Percentiles rank a stretch among this genome's conserved stretches.
Evolutionary conservation across 2,113 vertebrate species (phyloP).

Genomic region (Pygoscelis antarcticus): DNA sequence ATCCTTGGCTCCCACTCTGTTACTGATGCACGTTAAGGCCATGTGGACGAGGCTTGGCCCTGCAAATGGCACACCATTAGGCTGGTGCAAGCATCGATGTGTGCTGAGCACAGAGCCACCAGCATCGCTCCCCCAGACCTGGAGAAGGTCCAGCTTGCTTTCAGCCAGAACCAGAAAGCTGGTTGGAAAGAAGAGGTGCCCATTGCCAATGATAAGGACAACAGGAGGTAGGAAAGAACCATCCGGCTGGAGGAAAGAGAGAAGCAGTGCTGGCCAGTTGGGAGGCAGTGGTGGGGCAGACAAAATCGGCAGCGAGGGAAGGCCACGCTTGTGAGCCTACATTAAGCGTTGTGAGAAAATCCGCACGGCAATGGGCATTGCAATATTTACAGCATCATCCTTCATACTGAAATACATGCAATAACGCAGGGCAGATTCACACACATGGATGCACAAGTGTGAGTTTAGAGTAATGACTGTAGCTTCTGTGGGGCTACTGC

Average conservation of each 20-base stretch:
- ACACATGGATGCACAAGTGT: background rate
- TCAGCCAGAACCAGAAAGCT: background rate
- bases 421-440: background rate
- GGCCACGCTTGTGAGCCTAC: background rate
- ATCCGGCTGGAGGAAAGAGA: background rate
- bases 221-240: background rate
- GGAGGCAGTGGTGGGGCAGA: background rate
- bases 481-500: constrained; percentile 44
- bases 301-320: background rate
- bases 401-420: background rate
- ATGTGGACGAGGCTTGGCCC: background rate
- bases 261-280: background rate
- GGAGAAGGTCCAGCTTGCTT: background rate
- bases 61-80: background rate
- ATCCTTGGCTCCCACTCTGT: background rate
- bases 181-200: background rate
- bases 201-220: background rate
- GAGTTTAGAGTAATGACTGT: background rate
- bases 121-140: background rate
- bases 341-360: background rate
- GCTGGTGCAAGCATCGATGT: background rate
- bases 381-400: background rate
- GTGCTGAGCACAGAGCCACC: background rate
- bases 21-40: background rate
- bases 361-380: background rate